Percentiles rank a stretch among this genome's conserved stretches.
phyloP scores from a whole-genome alignment of 2,113 vertebrate genomes.

The Peromyscus polionotus region DNA sequence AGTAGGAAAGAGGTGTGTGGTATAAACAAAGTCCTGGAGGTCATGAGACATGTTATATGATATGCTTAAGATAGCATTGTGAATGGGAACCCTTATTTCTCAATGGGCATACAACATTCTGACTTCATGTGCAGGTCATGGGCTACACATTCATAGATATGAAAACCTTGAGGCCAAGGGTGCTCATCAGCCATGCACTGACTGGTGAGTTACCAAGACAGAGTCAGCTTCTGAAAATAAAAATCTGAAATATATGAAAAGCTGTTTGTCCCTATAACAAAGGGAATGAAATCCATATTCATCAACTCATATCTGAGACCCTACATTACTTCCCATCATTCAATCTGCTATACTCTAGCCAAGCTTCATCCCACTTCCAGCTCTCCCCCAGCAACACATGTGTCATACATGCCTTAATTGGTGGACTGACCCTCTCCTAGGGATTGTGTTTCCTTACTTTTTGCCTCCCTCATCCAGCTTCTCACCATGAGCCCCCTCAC shows the following conservation, averaged over 20 bases:
- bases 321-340: neutral
- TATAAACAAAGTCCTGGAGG: neutral
- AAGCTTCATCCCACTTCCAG: neutral
- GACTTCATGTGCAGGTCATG: neutral
- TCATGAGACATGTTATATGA: neutral
- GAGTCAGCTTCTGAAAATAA: neutral
- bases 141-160: too few relatives aligned
- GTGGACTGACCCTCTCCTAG: neutral
- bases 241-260: slow-evolving; percentile 16
- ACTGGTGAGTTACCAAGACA: neutral
- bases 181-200: neutral
- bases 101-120: neutral
- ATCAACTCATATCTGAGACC: neutral
- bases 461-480: neutral
- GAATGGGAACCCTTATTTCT: neutral
- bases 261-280: neutral
- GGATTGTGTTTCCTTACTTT: neutral
- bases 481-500: neutral
- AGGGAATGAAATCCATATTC: slow-evolving; percentile 21
- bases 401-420: neutral
- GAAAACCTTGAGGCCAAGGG: neutral
- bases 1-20: neutral
- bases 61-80: neutral
- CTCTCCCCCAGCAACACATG: too few relatives aligned
- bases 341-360: neutral